A percentile compares a stretch with the other conserved stretches of the same genome.
phyloP scores from a whole-genome alignment of 1,140 invertebrate species.

The Drosophila obscura region DNA sequence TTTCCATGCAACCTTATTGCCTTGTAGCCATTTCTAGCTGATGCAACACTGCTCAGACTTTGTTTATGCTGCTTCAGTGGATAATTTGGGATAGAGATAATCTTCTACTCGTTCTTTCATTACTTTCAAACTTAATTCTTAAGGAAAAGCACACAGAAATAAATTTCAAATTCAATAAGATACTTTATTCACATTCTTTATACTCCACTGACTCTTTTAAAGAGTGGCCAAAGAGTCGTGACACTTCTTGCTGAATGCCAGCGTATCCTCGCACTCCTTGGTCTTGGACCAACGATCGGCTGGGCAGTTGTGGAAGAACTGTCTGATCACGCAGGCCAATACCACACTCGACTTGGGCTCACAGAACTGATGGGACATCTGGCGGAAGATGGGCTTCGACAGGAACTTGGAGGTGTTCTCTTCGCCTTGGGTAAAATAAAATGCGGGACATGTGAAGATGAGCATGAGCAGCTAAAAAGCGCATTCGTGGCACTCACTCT shows the following conservation, averaged over 20 bases:
- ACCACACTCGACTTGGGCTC: conserved; percentile 62
- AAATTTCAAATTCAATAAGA: too few species aligned
- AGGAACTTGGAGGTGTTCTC: conserved; percentile 55
- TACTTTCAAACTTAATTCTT: too few species aligned
- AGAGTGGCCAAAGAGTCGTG: conserved; percentile 56
- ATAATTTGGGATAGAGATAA: too few species aligned
- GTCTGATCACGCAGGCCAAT: conserved; percentile 63
- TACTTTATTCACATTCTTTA: too few species aligned
- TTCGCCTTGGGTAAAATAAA: conserved; percentile 30
- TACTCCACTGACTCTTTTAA: conserved; percentile 9
- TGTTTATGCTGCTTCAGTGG: too few species aligned
- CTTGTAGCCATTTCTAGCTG: too few species aligned
- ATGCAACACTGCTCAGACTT: too few species aligned
- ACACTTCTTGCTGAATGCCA: conserved; percentile 62
- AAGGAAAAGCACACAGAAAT: too few species aligned
- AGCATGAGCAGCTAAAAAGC: too few species aligned
- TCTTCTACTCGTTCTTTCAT: too few species aligned
- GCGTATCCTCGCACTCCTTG: conserved; percentile 47
- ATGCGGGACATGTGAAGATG: neutral
- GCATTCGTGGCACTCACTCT: conserved; percentile 21
- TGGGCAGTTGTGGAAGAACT: conserved; percentile 75
- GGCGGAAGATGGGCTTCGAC: conserved; percentile 48
- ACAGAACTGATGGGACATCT: conserved; percentile 43
- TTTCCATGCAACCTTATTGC: too few species aligned
- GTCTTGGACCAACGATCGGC: conserved; percentile 57